These are phyloP conservation scores for Furcifer pardalis DNA, from an alignment of 2,797 vertebrate genomes.

Conservation along the genomic window DNA sequence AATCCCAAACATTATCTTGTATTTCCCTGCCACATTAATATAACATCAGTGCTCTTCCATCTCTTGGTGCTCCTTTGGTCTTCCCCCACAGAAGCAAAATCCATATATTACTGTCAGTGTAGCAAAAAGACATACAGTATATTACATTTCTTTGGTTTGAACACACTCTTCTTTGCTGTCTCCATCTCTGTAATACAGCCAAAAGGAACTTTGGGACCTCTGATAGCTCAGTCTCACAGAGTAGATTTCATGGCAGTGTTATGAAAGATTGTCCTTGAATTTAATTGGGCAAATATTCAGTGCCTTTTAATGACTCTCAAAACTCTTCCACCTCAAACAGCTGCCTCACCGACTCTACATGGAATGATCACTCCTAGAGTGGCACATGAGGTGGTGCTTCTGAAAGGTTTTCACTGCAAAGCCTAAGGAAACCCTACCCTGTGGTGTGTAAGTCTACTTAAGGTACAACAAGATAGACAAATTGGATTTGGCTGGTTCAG, in stretches of 20 bases:
- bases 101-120: background rate
- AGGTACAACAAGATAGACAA: no score
- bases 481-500: no score
- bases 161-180: background rate
- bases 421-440: background rate
- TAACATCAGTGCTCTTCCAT: background rate
- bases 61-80: background rate
- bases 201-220: background rate
- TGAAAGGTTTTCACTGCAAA: background rate
- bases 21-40: no score
- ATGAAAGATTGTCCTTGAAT: background rate
- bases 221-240: background rate
- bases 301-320: background rate
- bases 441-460: no score
- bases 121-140: no score
- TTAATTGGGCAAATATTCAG: background rate
- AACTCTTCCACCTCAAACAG: background rate
- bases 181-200: background rate
- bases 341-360: background rate
- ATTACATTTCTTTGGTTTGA: background rate
- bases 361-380: background rate
- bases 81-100: background rate
- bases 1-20: background rate
- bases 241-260: background rate
- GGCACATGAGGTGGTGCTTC: background rate